Base-by-base conservation (phyloP, 2,113 vertebrate species). In the Cardinalis cardinalis region DNA sequence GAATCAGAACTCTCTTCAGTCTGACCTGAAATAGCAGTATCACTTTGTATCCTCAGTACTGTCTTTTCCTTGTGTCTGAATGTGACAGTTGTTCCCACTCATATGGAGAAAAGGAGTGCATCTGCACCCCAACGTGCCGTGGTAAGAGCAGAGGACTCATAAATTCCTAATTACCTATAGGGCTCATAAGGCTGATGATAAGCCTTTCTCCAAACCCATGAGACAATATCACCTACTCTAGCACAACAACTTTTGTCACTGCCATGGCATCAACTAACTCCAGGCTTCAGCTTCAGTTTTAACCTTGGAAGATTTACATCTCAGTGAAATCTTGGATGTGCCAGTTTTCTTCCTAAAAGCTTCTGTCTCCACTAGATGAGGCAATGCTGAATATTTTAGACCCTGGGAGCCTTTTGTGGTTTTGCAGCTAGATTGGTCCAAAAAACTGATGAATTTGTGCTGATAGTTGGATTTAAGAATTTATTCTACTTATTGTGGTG, bases 381-480 rank as follows among this genome's bases (percentile, higher is more conserved):
- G 68, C 56, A 89, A 59, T 83, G 40, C 40, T 94, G 82, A 94
- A 89, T 92, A 91, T 92, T 95, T 94, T 86, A 92, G 68, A 58
- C 41, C 15, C 60, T 64, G 36, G 20, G 56, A 92, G 28, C 38
- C 19, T 77, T 89, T 74, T 80, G 51, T 92, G 52, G 55, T 24
- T 93, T 83, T 1, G 1, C 59, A 77, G 51, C 55, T 91, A 83
- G 34, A 73, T 46, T 70, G 34, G 82, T 91, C 43, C 51, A 77
- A 92, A 92, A 85, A 73, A 0, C 40, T 91, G 55, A 96, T 70
- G 69, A 83, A 76, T 92, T 92, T 89, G 44, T 84, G 68, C 82
- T 92, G 91, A 88, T 88, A 3, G 1, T 63, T 72, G 0, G 9
- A 29, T 94, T 87, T 94, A 70, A 87, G 84, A 85, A 92, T 94